Base-by-base conservation (phyloP, 2,113 vertebrate species). In the Acanthochromis polyacanthus region DNA sequence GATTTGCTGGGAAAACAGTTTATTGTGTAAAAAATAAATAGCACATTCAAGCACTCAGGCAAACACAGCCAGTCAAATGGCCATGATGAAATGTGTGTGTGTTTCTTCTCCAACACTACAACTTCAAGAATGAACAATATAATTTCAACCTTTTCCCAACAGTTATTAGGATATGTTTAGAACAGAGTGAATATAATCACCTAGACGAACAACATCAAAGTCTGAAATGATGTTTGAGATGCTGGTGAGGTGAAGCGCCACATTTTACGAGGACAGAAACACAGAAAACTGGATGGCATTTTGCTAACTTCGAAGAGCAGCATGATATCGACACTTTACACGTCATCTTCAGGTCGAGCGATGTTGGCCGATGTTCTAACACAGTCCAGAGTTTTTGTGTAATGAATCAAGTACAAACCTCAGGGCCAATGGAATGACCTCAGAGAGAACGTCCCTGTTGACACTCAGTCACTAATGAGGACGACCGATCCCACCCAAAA, bases 1-100 rank as follows among this genome's bases (percentile, higher is more conserved):
- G n/a, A 46, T 2, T 25, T 45, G 9, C 1, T 50, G 43, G 10
- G 15, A 46, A 71, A 67, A 15, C 1, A 10, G 25, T 78, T 72
- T 79, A 80, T 81, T 90, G 63, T 55, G 11, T 71, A 75, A 28
- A 82, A 81, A 88, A 90, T 85, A 88, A 91, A 89, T 67, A 86
- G 0, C 10, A 85, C 71, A 84, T n/a, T 61, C 10, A 72, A 81
- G 78, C 52, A 78, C 11, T 66, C 7, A 22, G 15, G 8, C 5
- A 28, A 60, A 56, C 5, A 23, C 22, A 56, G 28, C 10, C 0
- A 45, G 48, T 52, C 5, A 64, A 22, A 66, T 11, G 20, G 1
- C 8, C 17, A 19, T 38, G 17, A 30, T 36, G 32, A 10, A 8
- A 36, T 36, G 32, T 36, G 32, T 36, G 30, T 30, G 30, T 30